phyloP scores from a whole-genome alignment of 37 sponge, comb jelly and placozoan genomes.

The Hexactinellida sp. region DNA sequence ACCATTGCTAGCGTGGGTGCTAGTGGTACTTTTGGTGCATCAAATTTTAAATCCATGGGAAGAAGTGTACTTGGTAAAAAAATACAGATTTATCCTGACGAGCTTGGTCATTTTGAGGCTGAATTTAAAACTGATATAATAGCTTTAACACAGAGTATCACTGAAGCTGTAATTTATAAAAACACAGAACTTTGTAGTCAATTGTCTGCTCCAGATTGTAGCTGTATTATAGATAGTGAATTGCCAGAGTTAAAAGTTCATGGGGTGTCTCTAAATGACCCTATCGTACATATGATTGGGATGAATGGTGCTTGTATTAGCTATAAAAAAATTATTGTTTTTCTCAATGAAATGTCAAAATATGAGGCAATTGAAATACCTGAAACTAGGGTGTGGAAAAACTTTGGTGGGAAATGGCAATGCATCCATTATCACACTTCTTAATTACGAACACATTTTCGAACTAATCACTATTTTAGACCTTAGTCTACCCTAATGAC shows the following conservation, averaged over 20 bases:
- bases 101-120: neutral
- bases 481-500: neutral
- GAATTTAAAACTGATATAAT: neutral
- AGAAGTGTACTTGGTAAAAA: no score
- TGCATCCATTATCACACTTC: conserved; percentile 78
- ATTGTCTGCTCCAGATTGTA: conserved; percentile 15
- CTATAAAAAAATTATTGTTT: conserved; percentile 42
- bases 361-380: neutral
- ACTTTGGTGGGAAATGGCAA: conserved; percentile 55
- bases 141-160: neutral
- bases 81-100: no score
- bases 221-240: neutral
- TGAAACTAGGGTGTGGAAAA: conserved; percentile 84
- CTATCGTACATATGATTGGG: conserved; percentile 59
- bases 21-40: neutral
- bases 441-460: neutral
- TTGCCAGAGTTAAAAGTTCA: neutral
- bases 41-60: neutral
- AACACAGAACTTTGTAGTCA: neutral
- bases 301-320: conserved; percentile 49
- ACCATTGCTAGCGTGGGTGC: neutral
- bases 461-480: neutral
- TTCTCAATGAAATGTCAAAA: neutral
- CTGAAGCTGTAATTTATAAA: neutral
- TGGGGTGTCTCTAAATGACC: conserved; percentile 8